phyloP scores from a whole-genome alignment of 2,797 vertebrate genomes.

The Pseudocheirus occidentalis region DNA sequence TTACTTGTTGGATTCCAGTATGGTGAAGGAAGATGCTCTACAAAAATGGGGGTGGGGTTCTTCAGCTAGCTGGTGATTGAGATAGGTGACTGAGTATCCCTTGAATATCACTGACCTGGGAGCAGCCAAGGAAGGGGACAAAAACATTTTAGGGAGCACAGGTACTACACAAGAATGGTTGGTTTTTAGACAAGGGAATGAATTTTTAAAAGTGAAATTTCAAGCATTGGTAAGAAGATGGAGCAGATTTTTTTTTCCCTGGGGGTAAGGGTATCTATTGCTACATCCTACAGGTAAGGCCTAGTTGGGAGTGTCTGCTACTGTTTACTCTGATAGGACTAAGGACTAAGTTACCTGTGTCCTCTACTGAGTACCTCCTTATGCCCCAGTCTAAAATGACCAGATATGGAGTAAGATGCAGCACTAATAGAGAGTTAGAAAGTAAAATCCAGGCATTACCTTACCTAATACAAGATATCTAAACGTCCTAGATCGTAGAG shows the following conservation, averaged over 20 bases:
- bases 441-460: background rate
- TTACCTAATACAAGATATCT: background rate
- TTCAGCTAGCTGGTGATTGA: background rate
- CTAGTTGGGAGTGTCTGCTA: background rate
- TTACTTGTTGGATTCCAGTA: background rate
- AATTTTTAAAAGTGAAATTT: background rate
- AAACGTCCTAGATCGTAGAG: background rate
- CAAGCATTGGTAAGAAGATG: background rate
- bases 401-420: background rate
- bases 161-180: background rate
- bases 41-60: background rate
- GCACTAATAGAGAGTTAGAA: background rate
- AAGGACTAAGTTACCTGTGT: background rate
- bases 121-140: background rate
- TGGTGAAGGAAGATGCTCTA: background rate
- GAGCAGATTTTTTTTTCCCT: background rate
- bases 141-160: background rate
- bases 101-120: background rate
- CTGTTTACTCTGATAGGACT: background rate
- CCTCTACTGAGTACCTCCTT: background rate
- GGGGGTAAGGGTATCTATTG: background rate
- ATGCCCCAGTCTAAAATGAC: background rate
- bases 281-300: background rate
- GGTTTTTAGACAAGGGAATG: background rate
- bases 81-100: background rate